phyloP scores from a whole-genome alignment of 2,113 vertebrate species.

The Lagopus muta region DNA sequence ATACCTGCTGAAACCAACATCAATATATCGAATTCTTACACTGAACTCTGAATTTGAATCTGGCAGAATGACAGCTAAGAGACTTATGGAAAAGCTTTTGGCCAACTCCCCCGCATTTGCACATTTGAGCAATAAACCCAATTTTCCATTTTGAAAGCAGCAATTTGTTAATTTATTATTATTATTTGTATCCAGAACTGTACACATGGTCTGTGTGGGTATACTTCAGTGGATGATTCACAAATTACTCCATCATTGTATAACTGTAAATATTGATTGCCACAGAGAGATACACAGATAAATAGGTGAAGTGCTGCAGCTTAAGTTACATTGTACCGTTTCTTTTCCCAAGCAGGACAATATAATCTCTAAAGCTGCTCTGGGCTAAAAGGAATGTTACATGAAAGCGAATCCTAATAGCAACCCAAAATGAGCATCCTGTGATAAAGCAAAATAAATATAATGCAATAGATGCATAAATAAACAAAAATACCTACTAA shows the following conservation, averaged over 20 bases:
- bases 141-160: neutral
- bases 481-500: neutral
- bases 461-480: neutral
- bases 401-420: neutral
- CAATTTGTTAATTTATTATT: neutral
- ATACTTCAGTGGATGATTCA: neutral
- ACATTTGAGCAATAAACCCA: neutral
- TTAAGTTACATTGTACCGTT: neutral
- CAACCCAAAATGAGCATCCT: neutral
- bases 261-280: neutral
- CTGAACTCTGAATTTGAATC: neutral
- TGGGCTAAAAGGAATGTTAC: neutral
- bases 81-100: neutral
- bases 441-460: neutral
- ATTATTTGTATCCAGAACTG: neutral
- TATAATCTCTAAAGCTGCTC: neutral
- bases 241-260: neutral
- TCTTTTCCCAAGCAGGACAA: neutral
- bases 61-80: neutral
- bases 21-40: neutral
- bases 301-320: neutral
- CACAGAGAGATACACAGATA: neutral
- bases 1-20: neutral
- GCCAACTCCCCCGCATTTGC: neutral
- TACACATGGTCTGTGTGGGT: neutral